Evolutionary conservation across 1,140 invertebrate genomes (phyloP).

Genomic region (Drosophila pseudoobscura): DNA sequence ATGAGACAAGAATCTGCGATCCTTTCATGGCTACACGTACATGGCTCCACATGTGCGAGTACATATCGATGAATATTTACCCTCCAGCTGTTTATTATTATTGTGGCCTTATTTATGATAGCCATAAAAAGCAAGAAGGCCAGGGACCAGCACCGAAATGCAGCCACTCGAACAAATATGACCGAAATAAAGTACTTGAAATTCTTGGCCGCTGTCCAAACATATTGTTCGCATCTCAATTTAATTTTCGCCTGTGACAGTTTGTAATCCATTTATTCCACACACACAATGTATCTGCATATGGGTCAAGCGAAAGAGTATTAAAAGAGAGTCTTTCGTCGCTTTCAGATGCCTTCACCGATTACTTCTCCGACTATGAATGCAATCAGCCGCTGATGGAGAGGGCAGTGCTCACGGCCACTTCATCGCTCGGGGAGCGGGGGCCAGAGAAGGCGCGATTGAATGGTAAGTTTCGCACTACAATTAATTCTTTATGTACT

Average conservation of each 20-base stretch:
- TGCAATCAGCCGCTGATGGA: slow-evolving; percentile 92
- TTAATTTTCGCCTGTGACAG: slow-evolving; percentile 60
- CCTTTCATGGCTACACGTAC: not conserved
- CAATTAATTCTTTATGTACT: not conserved
- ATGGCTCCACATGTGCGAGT: too few relatives aligned
- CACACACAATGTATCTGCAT: slow-evolving; percentile 22
- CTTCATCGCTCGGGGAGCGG: slow-evolving; percentile 90
- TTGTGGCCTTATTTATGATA: slow-evolving; percentile 58
- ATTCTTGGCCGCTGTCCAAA: slow-evolving; percentile 62
- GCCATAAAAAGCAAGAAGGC: slow-evolving; percentile 51
- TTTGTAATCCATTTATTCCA: slow-evolving; percentile 14
- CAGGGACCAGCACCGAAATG: slow-evolving; percentile 33
- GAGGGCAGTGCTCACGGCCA: slow-evolving; percentile 89
- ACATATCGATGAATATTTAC: slow-evolving; percentile 28
- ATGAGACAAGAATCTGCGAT: slow-evolving; percentile 32
- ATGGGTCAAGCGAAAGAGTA: slow-evolving; percentile 37
- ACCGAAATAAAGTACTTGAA: slow-evolving; percentile 47
- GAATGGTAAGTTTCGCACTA: slow-evolving; percentile 87
- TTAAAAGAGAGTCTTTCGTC: slow-evolving; percentile 15
- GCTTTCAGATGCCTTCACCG: slow-evolving; percentile 74
- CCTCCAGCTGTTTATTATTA: slow-evolving; percentile 41
- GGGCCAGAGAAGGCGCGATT: slow-evolving; percentile 92
- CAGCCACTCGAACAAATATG: too few relatives aligned
- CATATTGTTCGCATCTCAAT: slow-evolving; percentile 47
- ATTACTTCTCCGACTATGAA: slow-evolving; percentile 85